Evolutionary conservation across 2,113 vertebrate species (phyloP), one percentile per base, ranked within the genome.

Genomic region (Turdus rufiventris): DNA sequence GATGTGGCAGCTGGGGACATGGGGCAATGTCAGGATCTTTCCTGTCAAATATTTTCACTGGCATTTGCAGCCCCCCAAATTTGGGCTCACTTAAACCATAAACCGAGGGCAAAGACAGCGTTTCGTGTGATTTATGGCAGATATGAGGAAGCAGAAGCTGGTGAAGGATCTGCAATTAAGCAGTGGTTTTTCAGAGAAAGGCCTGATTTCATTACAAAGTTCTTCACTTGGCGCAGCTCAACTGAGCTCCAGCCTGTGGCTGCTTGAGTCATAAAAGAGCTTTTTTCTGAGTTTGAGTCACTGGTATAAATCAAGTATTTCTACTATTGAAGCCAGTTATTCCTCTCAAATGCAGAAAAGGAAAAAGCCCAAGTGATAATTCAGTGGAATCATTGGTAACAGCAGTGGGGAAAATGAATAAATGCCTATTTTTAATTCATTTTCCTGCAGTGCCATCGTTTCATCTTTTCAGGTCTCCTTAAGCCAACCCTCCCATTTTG

Each of bases 391-490:
- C 38, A 73, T 70, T 89, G 62, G 38, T 58, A 85, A 83, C 2
- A 16, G 85, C 65, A 77, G 66, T 28, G 38, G 75, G 81, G 19
- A 85, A 84, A 78, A 89, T 73, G 91, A 92, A 75, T 91, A 91
- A 93, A 89, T 79, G 77, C 9, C 85, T 89, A 72, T 89, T 95
- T 96, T 89, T 85, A 88, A 82, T 93, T 88, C 78, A 43, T 95
- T 93, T 94, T 94, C 89, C 94, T 93, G 84, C 94, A 92, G 87
- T 85, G 94, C 90, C 50, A 61, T 20, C 1, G 0, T 68, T 96
- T 92, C 36, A 66, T 88, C 87, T 82, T 89, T 85, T 71, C 80
- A 89, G 80, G 83, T 88, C 66, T 85, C 61, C 76, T 85, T 61
- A 91, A 94, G 82, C 67, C 84, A 75, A n/a, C 91, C 89, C 67